Evolutionary conservation across 2,797 vertebrate genomes (phyloP).

Genomic region (Discoglossus pictus): DNA sequence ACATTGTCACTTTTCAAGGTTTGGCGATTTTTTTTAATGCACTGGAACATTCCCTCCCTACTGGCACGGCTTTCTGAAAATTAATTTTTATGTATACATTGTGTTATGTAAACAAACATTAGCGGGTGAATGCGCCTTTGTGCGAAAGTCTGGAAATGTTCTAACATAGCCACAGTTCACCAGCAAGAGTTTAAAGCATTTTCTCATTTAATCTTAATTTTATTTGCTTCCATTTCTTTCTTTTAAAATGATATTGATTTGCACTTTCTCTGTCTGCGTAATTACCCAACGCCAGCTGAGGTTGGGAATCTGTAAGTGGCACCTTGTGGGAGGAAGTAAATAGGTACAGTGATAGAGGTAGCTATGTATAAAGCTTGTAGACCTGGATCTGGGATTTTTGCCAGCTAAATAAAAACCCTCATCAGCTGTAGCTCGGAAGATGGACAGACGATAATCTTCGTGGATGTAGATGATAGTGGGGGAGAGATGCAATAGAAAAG

Average conservation of each 20-base stretch:
- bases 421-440: constrained; percentile 41
- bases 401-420: constrained; percentile 47
- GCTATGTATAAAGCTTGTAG: constrained; percentile 37
- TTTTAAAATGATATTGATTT: constrained; percentile 43
- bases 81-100: constrained; percentile 4
- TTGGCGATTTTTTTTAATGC: constrained; percentile 22
- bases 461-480: constrained; percentile 15
- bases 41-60: constrained; percentile 31
- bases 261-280: constrained; percentile 23
- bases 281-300: constrained; percentile 32
- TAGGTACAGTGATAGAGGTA: constrained; percentile 17
- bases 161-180: constrained; percentile 6
- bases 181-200: constrained; percentile 23
- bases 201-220: constrained; percentile 40
- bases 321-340: constrained; percentile 1
- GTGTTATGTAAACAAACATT: constrained; percentile 33
- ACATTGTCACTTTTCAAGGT: constrained; percentile 16
- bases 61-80: constrained; percentile 7
- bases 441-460: constrained; percentile 42
- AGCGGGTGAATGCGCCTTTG: neutral
- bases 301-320: constrained; percentile 23
- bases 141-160: constrained; percentile 13
- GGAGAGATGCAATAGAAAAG: constrained; percentile 14
- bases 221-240: constrained; percentile 38
- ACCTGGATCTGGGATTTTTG: constrained; percentile 44